phyloP scores from a whole-genome alignment of 2,888 invertebrate species.

The Crossocerus cetratus region DNA sequence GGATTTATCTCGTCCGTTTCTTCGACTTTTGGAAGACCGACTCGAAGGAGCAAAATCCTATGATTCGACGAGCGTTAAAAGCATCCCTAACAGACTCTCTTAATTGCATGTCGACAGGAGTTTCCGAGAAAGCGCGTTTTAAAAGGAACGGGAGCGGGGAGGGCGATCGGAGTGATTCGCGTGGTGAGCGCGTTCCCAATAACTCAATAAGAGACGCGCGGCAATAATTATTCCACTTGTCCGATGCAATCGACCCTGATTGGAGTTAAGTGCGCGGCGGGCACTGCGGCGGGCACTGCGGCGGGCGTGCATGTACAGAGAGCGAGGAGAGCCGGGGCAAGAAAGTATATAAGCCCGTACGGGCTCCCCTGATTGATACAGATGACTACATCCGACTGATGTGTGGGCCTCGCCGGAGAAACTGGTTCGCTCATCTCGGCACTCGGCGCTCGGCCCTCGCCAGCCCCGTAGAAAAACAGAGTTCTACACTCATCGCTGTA shows the following conservation, averaged over 20 bases:
- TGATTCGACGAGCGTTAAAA: no score
- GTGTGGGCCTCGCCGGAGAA: constrained; percentile 53
- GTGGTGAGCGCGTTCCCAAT: constrained; percentile 41
- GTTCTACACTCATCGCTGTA: constrained; percentile 18
- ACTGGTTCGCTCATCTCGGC: constrained; percentile 49
- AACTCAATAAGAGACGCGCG: constrained; percentile 60
- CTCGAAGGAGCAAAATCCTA: no score
- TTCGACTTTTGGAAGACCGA: no score
- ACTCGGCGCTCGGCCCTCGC: constrained; percentile 6
- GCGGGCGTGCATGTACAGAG: constrained; percentile 15
- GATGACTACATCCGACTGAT: constrained; percentile 67
- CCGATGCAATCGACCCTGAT: constrained; percentile 64
- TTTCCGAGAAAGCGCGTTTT: no score
- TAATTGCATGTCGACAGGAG: no score
- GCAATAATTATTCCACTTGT: constrained; percentile 65
- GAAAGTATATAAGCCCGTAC: constrained; percentile 57
- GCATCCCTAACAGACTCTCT: no score
- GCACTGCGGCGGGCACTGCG: not conserved
- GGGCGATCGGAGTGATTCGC: no score
- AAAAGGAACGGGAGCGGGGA: no score
- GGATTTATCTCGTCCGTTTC: no score
- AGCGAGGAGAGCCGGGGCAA: constrained; percentile 31
- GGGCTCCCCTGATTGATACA: constrained; percentile 66
- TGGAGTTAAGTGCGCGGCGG: constrained; percentile 56
- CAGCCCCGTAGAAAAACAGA: constrained; percentile 34